These are phyloP conservation scores for Ceyx erithaca DNA, from an alignment of 2,797 vertebrate species.

Conservation along the genomic window DNA sequence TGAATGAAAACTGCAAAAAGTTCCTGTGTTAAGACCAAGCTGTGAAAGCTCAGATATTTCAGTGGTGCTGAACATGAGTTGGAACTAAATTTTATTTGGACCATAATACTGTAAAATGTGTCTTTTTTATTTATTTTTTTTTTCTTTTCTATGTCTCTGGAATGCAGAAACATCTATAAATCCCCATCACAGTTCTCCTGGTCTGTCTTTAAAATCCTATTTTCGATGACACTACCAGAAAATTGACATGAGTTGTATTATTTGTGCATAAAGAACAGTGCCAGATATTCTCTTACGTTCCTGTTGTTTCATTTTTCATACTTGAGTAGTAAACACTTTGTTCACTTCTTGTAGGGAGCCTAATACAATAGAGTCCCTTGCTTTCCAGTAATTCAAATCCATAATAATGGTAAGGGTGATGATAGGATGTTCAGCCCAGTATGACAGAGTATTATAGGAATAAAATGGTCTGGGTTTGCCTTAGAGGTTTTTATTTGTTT, in stretches of 20 bases:
- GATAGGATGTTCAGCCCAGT: background rate
- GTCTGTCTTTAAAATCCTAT: background rate
- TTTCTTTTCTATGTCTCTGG: background rate
- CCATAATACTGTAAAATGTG: background rate
- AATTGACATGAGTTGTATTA: background rate
- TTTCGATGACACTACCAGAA: background rate
- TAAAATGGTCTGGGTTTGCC: background rate
- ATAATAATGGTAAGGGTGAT: background rate
- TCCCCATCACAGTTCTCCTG: background rate
- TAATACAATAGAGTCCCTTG: background rate
- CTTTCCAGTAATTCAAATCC: background rate
- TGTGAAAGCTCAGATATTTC: background rate
- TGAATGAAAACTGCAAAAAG: background rate
- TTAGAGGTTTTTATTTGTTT: background rate
- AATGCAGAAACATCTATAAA: background rate
- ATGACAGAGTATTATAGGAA: background rate
- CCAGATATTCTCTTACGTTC: background rate
- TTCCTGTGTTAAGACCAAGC: background rate
- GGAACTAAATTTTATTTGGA: background rate
- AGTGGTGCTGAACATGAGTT: background rate
- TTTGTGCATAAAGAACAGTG: background rate
- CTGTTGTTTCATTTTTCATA: background rate
- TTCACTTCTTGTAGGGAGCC: background rate
- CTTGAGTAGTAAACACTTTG: background rate
- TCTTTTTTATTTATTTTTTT: background rate